Evolutionary conservation across 2,797 vertebrate species (phyloP).

Genomic region (Eulemur rubriventer): DNA sequence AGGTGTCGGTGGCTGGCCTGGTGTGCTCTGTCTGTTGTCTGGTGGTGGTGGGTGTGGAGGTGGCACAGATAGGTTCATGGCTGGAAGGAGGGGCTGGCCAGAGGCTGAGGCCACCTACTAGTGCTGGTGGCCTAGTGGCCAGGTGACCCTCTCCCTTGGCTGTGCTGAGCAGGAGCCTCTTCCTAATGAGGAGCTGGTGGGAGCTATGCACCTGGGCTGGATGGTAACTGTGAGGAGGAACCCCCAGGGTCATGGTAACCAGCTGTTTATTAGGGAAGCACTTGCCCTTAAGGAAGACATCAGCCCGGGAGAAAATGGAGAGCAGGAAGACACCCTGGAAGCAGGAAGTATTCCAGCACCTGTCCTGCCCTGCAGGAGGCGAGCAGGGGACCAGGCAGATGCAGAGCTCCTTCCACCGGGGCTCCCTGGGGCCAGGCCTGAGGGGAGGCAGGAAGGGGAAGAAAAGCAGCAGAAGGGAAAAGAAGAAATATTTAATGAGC

Average conservation of each 20-base stretch:
- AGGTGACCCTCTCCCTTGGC: not conserved
- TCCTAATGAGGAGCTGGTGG: not conserved
- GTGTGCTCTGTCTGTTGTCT: not conserved
- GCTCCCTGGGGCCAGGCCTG: not conserved
- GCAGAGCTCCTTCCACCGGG: not conserved
- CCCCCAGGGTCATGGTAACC: not conserved
- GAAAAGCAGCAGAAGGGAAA: not conserved
- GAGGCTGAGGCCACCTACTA: not conserved
- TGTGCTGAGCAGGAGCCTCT: not conserved
- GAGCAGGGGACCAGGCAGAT: too few relatives aligned
- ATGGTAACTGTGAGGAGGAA: not conserved
- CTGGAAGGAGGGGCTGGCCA: not conserved
- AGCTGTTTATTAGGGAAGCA: not conserved
- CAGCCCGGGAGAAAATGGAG: accelerated
- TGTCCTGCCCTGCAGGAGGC: not conserved
- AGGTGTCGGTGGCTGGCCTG: not conserved
- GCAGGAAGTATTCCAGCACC: not conserved
- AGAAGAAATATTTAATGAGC: not conserved
- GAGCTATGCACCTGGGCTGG: not conserved
- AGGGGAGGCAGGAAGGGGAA: not conserved
- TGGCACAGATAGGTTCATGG: not conserved
- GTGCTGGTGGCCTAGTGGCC: not conserved
- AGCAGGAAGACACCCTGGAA: not conserved
- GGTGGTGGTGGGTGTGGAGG: not conserved
- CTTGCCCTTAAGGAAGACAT: not conserved